These are phyloP conservation scores for Notiomystis cincta DNA, from an alignment of 2,113 vertebrate genomes.

Conservation along the genomic window DNA sequence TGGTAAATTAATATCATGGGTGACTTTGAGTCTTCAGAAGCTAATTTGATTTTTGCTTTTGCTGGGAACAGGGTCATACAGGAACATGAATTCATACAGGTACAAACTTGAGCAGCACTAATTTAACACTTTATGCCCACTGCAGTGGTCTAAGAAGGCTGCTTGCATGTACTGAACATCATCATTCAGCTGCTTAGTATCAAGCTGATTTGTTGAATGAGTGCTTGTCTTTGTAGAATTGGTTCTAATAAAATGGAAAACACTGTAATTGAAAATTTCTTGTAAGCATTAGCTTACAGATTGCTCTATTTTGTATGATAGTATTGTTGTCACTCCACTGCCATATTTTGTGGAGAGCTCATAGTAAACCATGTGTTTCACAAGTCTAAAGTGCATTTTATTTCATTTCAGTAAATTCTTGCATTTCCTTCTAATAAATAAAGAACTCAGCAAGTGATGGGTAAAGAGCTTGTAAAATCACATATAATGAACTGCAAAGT, in stretches of 20 bases:
- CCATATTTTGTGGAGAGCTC: neutral
- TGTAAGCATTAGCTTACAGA: neutral
- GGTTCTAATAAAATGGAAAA: neutral
- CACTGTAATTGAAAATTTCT: neutral
- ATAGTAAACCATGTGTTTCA: neutral
- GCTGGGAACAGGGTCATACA: neutral
- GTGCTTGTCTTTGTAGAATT: neutral
- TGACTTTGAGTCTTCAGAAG: neutral
- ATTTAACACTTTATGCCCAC: neutral
- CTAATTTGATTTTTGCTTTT: neutral
- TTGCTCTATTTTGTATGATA: neutral
- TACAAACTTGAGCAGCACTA: neutral
- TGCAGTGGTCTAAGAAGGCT: neutral
- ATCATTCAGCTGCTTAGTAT: neutral
- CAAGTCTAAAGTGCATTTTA: neutral
- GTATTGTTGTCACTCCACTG: neutral
- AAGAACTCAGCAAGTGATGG: neutral
- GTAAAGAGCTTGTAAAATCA: neutral
- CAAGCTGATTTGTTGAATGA: neutral
- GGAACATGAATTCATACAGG: neutral
- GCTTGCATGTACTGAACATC: neutral
- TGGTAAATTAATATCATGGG: neutral
- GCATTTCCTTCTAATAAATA: neutral
- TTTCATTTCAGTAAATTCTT: neutral
- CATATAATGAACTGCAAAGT: neutral